phyloP scores from a whole-genome alignment of 2,888 invertebrate species.

The Biston stratarius region DNA sequence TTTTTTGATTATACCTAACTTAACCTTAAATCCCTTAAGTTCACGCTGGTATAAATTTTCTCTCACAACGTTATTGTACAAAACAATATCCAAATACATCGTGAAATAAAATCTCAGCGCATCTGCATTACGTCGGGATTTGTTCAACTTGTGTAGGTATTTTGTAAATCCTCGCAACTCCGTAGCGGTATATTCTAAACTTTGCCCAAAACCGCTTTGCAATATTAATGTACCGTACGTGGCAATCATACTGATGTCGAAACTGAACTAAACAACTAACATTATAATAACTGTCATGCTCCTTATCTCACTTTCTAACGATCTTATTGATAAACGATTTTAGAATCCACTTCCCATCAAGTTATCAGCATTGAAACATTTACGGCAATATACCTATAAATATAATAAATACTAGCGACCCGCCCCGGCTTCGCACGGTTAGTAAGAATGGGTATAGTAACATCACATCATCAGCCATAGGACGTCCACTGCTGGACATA shows the following conservation, averaged over 20 bases:
- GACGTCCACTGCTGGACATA: too few relatives aligned
- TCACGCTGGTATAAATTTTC: not conserved
- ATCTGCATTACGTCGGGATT: slow-evolving; percentile 32
- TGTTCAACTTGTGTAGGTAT: slow-evolving; percentile 46
- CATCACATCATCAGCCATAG: too few relatives aligned
- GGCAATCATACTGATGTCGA: slow-evolving; percentile 74
- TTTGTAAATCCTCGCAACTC: slow-evolving; percentile 63
- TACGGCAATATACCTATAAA: not conserved
- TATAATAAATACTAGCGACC: too few relatives aligned
- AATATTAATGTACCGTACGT: slow-evolving; percentile 80
- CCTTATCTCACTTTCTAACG: slow-evolving; percentile 45
- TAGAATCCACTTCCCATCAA: slow-evolving; percentile 7
- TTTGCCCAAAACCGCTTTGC: slow-evolving; percentile 77
- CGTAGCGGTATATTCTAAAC: slow-evolving; percentile 75
- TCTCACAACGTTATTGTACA: not conserved
- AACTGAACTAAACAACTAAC: slow-evolving; percentile 52
- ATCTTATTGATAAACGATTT: slow-evolving; percentile 45
- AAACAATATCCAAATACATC: slow-evolving; percentile 8
- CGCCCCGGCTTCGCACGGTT: too few relatives aligned
- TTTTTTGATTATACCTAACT: not conserved
- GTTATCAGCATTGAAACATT: slow-evolving; percentile 8
- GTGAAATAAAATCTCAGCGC: slow-evolving; percentile 35
- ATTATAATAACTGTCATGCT: slow-evolving; percentile 50
- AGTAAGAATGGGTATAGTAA: too few relatives aligned
- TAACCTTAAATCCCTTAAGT: not conserved